phyloP scores from a whole-genome alignment of 2,888 invertebrate genomes.

The Crepidodera aurea region DNA sequence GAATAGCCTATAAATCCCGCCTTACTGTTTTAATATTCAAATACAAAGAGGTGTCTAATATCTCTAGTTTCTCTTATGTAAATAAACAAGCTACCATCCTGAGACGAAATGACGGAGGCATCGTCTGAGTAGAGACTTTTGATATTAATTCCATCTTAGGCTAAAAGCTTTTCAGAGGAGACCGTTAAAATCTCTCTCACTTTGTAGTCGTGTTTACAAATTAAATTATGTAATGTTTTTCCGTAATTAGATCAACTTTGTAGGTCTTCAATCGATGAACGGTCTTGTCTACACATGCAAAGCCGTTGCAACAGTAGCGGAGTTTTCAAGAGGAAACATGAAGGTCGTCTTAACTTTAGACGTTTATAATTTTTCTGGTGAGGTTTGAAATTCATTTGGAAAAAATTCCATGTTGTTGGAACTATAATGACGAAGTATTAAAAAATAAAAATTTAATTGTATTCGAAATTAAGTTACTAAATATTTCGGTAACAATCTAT shows the following conservation, averaged over 20 bases:
- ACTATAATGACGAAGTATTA: too few relatives aligned
- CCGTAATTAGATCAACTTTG: slow-evolving; percentile 36
- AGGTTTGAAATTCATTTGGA: too few relatives aligned
- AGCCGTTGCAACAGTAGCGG: too few relatives aligned
- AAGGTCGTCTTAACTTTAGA: too few relatives aligned
- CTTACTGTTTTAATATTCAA: not conserved
- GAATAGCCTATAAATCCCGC: not conserved
- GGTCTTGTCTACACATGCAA: not conserved
- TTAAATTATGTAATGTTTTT: slow-evolving; percentile 38
- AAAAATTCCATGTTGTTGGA: too few relatives aligned
- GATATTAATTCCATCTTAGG: slow-evolving; percentile 3
- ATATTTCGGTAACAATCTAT: too few relatives aligned
- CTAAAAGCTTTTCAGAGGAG: not conserved
- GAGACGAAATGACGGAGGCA: not conserved
- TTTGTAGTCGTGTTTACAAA: slow-evolving; percentile 24
- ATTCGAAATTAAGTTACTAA: too few relatives aligned
- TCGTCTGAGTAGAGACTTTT: not conserved
- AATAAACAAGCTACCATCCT: not conserved
- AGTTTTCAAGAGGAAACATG: too few relatives aligned
- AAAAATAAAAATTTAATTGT: too few relatives aligned
- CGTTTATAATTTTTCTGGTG: too few relatives aligned
- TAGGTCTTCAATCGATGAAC: slow-evolving; percentile 33
- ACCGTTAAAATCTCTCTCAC: slow-evolving; percentile 5
- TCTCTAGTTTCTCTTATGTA: not conserved
- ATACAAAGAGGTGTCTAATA: not conserved